A percentile compares a stretch with the other conserved stretches of the same genome.
Evolutionary conservation across 2,888 invertebrate genomes (phyloP).

Genomic region (Habroteleia sp.): DNA sequence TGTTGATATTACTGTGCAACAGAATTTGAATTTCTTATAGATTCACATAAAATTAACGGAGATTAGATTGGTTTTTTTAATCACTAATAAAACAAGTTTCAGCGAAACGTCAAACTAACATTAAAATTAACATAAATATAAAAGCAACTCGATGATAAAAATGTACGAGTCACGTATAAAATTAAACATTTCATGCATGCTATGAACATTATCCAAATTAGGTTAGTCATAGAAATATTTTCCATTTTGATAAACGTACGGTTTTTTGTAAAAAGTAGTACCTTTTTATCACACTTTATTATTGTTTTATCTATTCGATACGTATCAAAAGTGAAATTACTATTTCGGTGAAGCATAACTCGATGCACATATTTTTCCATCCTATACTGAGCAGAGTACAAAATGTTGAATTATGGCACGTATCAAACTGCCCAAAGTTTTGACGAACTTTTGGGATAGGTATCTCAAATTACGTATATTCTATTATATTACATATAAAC

Average conservation of each 20-base stretch:
- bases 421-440: conserved; percentile 42
- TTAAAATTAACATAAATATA: conserved; percentile 26
- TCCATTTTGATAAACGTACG: conserved; percentile 6
- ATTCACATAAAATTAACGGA: too few relatives aligned
- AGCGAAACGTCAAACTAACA: conserved; percentile 13
- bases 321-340: conserved; percentile 7
- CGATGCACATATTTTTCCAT: neutral
- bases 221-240: conserved; percentile 22
- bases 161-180: conserved; percentile 16
- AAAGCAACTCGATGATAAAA: conserved; percentile 15
- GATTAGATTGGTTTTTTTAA: too few relatives aligned
- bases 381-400: conserved; percentile 1
- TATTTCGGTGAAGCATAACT: neutral
- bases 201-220: conserved; percentile 22
- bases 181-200: conserved; percentile 14
- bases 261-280: conserved; percentile 5
- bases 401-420: conserved; percentile 13
- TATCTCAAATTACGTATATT: conserved; percentile 22
- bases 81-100: conserved; percentile 9
- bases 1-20: too few relatives aligned
- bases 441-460: conserved; percentile 28
- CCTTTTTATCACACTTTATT: conserved; percentile 7
- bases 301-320: neutral
- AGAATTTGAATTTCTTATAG: too few relatives aligned
- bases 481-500: conserved; percentile 40